Base-by-base conservation (phyloP, 2,113 vertebrate species). In the Ginglymostoma cirratum region DNA sequence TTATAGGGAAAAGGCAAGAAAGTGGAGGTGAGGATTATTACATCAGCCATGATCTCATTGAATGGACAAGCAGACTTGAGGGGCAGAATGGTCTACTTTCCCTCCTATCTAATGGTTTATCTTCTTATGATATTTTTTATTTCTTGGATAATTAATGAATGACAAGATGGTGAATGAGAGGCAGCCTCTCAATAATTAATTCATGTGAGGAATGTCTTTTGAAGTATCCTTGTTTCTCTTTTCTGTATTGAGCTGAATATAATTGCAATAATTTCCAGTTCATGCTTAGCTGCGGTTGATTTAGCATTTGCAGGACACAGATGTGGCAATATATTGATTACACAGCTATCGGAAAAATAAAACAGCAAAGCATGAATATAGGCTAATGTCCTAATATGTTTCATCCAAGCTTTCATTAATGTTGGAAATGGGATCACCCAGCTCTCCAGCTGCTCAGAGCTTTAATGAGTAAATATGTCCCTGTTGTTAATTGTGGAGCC, bases 261-360 rank as follows among this genome's bases (percentile, higher is more conserved):
- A 66, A 93, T 93, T 93, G 66, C 61, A 93, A 38, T 66, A 65
- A 67, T 93, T 93, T 93, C 89, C 61, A 93, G 61, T 93, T 93
- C 89, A 38, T 17, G 19, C n/a, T 93, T 66, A 67, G n/a, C 61
- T 19, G 17, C 2, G 65, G 61, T 67, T 65, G n/a, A 66, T 93
- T 93, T 93, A 93, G 66, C 89, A 93, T 93, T 93, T 93, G 21
- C 61, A 93, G 89, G 55, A 38, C 89, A 24, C 89, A 67, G 89
- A 92, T 93, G 89, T 66, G 89, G 55, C 61, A 93, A 66, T 93
- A 24, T 93, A 93, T 93, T 67, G 89, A 93, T 66, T 65, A n/a
- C n/a, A 93, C 89, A 38, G 89, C 61, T 34, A 66, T 67, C 19
- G 89, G 61, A 67, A 93, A 87, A 93, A 65, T 93, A 93, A 67